These are phyloP conservation scores for Drosophila kokeensis DNA, from an alignment of 2,888 invertebrate genomes.

Conservation along the genomic window DNA sequence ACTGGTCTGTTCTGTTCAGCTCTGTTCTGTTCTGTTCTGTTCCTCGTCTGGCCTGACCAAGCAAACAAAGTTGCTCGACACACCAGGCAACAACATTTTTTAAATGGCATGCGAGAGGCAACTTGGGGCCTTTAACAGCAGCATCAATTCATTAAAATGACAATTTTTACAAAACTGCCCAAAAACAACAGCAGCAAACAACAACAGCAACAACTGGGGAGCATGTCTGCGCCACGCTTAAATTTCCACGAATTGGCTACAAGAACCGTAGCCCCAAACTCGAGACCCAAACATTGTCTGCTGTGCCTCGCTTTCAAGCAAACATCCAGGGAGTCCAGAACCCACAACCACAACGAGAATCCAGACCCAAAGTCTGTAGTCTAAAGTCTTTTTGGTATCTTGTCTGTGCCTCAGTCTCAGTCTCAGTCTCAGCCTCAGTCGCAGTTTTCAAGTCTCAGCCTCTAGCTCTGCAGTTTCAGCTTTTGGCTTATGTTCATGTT, in stretches of 20 bases:
- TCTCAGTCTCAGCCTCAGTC: conserved; percentile 17
- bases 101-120: conserved; percentile 68
- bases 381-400: conserved; percentile 35
- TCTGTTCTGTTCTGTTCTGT: not conserved
- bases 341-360: conserved; percentile 14
- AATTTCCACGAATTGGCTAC: conserved; percentile 83
- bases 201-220: conserved; percentile 62
- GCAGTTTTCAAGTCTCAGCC: conserved; percentile 28
- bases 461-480: conserved; percentile 11
- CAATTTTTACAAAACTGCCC: conserved; percentile 83
- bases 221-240: conserved; percentile 76
- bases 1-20: not conserved
- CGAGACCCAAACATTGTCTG: conserved; percentile 61
- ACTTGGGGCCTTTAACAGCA: conserved; percentile 79
- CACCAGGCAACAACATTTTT: conserved; percentile 75
- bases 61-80: conserved; percentile 76
- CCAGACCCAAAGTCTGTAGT: conserved; percentile 31
- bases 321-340: conserved; percentile 12
- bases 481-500: conserved; percentile 76
- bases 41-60: conserved; percentile 6
- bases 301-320: conserved; percentile 29
- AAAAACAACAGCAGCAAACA: conserved; percentile 70
- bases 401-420: conserved; percentile 9
- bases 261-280: conserved; percentile 68
- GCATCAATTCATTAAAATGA: conserved; percentile 85